Conservation (phyloP, 2,797 vertebrate species). For the Semaprochilodus insignis region DNA sequence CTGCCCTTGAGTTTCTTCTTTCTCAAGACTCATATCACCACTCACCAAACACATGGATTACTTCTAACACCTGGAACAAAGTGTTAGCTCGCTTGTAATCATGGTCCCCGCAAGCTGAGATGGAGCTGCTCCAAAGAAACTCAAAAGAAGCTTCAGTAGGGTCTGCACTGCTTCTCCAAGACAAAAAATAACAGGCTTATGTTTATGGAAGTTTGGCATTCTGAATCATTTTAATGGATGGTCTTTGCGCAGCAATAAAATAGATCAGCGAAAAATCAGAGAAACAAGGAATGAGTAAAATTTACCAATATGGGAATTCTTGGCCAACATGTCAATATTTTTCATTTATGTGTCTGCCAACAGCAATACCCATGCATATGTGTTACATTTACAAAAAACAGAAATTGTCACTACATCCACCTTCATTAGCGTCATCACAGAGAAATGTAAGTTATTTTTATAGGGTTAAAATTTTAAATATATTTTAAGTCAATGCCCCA, state of each 20-base stretch:
- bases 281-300: too few species aligned
- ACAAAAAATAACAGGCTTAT: background rate
- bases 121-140: background rate
- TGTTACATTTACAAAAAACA: too few species aligned
- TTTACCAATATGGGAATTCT: too few species aligned
- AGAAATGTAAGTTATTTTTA: too few species aligned
- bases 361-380: too few species aligned
- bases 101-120: background rate
- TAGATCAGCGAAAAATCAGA: background rate
- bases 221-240: background rate
- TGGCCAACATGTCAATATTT: too few species aligned
- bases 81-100: conserved; percentile 55
- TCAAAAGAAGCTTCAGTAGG: background rate
- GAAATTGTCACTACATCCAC: too few species aligned
- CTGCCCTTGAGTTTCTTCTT: conserved; percentile 70
- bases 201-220: background rate
- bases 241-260: background rate
- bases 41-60: conserved; percentile 69
- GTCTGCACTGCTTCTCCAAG: background rate
- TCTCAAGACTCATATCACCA: conserved; percentile 64
- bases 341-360: too few species aligned
- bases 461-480: too few species aligned
- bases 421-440: too few species aligned
- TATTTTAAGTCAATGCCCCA: too few species aligned
- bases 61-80: conserved; percentile 66